Percentiles rank a stretch among this genome's conserved stretches.
Conservation (phyloP, 2,797 vertebrate species). For the Oreonectes daqikongensis region DNA sequence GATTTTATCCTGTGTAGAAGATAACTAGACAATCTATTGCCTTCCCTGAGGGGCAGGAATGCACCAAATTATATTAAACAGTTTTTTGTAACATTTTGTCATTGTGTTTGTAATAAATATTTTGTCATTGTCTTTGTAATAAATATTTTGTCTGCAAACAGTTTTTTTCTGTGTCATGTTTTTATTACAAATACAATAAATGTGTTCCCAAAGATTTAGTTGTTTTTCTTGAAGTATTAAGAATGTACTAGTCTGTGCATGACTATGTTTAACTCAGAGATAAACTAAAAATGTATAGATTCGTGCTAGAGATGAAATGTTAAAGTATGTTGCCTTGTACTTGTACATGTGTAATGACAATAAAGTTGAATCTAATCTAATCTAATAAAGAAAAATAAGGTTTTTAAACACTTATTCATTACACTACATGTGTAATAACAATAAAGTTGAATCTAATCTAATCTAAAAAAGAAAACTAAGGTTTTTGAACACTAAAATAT, state of each 20-base stretch:
- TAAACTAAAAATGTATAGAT: too few species aligned
- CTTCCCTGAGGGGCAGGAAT: constrained; percentile 88
- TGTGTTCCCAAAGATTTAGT: neutral
- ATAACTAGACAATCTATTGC: constrained; percentile 98
- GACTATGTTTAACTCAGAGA: neutral
- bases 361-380: too few species aligned
- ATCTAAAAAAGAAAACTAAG: too few species aligned
- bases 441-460: too few species aligned
- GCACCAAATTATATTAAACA: neutral
- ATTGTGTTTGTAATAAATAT: neutral
- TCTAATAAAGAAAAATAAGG: too few species aligned
- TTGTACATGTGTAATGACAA: too few species aligned
- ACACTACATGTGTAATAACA: too few species aligned
- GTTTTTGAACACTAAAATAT: too few species aligned
- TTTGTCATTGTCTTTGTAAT: neutral
- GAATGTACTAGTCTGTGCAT: neutral
- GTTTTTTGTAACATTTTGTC: neutral
- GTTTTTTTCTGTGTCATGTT: neutral
- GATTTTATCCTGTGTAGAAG: constrained; percentile 93
- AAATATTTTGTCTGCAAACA: neutral
- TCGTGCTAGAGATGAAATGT: too few species aligned
- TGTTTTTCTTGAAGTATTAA: neutral
- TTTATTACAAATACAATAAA: neutral
- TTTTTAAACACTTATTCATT: too few species aligned
- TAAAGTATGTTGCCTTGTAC: too few species aligned